A percentile compares a stretch with the other conserved stretches of the same genome.
phyloP scores from a whole-genome alignment of 2,113 vertebrate species.

The Hucho hucho region DNA sequence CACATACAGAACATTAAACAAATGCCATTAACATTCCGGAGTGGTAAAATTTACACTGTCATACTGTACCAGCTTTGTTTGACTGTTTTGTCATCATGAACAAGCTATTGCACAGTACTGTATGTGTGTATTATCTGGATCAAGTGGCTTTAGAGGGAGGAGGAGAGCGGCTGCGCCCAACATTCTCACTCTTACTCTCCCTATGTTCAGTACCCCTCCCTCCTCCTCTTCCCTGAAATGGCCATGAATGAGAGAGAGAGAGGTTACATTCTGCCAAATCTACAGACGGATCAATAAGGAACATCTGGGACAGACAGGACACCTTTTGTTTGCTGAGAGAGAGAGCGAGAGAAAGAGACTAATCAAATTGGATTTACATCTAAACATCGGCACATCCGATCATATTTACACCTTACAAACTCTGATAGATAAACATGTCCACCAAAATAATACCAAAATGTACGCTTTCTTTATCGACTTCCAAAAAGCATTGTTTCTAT shows the following conservation, averaged over 20 bases:
- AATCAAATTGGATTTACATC: no score
- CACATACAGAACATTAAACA: slow-evolving; percentile 39
- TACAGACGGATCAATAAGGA: slow-evolving; percentile 71
- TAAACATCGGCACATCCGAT: no score
- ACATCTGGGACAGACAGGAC: slow-evolving; percentile 73
- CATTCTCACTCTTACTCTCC: no score
- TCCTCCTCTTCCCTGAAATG: slow-evolving; percentile 19
- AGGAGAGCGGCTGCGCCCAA: neutral
- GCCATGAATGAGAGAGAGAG: slow-evolving; percentile 50
- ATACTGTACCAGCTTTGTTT: slow-evolving; percentile 38
- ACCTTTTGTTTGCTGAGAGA: slow-evolving; percentile 64
- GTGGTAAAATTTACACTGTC: slow-evolving; percentile 33
- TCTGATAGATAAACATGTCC: no score
- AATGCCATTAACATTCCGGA: slow-evolving; percentile 43
- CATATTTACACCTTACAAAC: no score
- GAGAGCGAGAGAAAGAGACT: no score
- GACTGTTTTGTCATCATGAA: slow-evolving; percentile 7
- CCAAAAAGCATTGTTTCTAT: no score
- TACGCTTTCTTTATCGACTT: no score
- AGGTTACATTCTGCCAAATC: slow-evolving; percentile 68
- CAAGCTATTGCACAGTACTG: neutral
- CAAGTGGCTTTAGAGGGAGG: slow-evolving; percentile 22
- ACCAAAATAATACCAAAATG: no score
- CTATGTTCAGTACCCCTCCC: neutral
- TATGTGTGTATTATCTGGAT: slow-evolving; percentile 23